Percentiles rank a stretch among this genome's conserved stretches.
Evolutionary conservation across 2,888 invertebrate species (phyloP).

Genomic region (Drosophila neonasuta): DNA sequence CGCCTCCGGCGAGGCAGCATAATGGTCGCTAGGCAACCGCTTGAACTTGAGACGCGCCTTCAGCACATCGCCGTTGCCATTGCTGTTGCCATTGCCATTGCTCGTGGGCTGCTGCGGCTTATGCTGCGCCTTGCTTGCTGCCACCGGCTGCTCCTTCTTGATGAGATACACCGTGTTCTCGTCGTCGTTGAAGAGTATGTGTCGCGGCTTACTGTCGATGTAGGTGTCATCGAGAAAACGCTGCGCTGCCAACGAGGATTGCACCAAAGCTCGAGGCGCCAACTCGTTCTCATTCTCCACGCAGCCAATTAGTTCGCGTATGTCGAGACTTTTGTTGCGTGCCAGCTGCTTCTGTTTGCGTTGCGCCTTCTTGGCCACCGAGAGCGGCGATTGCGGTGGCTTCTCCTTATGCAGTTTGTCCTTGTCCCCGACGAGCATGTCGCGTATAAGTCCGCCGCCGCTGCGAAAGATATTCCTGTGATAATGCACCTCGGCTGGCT

Average conservation of each 20-base stretch:
- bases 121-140: slow-evolving; percentile 47
- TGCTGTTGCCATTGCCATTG: too few species aligned
- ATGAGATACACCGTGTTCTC: slow-evolving; percentile 82
- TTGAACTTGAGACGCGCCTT: slow-evolving; percentile 78
- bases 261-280: slow-evolving; percentile 64
- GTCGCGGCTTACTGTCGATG: slow-evolving; percentile 66
- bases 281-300: slow-evolving; percentile 68
- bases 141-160: slow-evolving; percentile 81
- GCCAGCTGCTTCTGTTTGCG: slow-evolving; percentile 63
- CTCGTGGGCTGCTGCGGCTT: slow-evolving; percentile 24
- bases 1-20: slow-evolving; percentile 55
- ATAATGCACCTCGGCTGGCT: slow-evolving; percentile 67
- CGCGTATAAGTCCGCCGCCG: slow-evolving; percentile 79
- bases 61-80: slow-evolving; percentile 49
- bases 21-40: slow-evolving; percentile 62
- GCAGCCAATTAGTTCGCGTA: slow-evolving; percentile 79
- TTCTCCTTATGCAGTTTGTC: slow-evolving; percentile 73
- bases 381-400: slow-evolving; percentile 56
- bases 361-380: slow-evolving; percentile 53
- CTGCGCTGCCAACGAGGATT: slow-evolving; percentile 18
- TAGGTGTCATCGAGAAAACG: slow-evolving; percentile 67
- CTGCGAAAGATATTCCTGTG: slow-evolving; percentile 81
- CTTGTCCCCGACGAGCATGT: slow-evolving; percentile 80
- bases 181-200: slow-evolving; percentile 82
- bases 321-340: slow-evolving; percentile 81